Conservation (phyloP, 92 coral and sea anemone species). For the Porites evermanni region DNA sequence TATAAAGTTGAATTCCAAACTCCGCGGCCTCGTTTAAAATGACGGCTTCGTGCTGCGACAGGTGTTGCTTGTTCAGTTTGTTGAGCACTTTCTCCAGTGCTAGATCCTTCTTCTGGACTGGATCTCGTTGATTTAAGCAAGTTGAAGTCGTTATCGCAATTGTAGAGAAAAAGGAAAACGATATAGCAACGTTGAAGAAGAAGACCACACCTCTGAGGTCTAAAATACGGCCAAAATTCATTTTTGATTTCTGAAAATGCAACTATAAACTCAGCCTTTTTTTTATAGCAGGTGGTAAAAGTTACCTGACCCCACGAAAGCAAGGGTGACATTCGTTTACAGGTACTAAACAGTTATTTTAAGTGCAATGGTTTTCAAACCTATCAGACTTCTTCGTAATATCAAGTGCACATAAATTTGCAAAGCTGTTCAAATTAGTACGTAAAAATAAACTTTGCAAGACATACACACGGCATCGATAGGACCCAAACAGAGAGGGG, state of each 20-base stretch:
- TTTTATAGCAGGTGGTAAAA: background rate
- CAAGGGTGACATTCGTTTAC: background rate
- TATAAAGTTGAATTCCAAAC: constrained; percentile 9
- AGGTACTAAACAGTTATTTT: background rate
- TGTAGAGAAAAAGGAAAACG: background rate
- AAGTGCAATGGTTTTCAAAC: background rate
- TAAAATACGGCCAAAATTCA: background rate
- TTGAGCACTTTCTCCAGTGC: background rate
- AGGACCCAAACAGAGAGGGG: too few species aligned
- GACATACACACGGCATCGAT: too few species aligned
- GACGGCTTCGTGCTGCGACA: background rate
- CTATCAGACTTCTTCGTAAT: too few species aligned
- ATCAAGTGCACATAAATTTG: too few species aligned
- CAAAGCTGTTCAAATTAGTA: too few species aligned
- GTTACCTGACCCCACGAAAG: background rate
- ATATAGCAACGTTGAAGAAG: background rate
- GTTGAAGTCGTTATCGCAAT: background rate
- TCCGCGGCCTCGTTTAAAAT: constrained; percentile 22
- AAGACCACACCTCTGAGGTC: background rate
- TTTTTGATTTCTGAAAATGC: background rate
- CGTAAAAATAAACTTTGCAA: too few species aligned
- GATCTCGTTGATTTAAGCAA: background rate
- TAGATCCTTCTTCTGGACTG: background rate
- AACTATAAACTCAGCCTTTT: background rate
- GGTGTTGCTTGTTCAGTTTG: background rate